These are phyloP conservation scores for Phenganax stokvisi DNA, from an alignment of 92 coral and sea anemone genomes.

Conservation along the genomic window DNA sequence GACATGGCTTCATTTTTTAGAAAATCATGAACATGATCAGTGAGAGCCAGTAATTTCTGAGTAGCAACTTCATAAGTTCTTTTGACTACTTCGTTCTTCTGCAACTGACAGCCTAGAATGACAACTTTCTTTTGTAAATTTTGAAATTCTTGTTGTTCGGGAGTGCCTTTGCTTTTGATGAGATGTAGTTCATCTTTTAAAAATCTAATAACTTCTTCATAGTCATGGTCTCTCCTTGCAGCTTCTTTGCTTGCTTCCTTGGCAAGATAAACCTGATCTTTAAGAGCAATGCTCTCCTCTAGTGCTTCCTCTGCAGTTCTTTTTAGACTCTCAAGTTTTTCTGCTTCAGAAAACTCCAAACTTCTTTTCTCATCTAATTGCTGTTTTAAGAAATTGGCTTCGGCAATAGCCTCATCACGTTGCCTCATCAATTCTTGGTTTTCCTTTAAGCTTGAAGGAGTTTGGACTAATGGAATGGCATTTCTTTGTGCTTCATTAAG, in stretches of 20 bases:
- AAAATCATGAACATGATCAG: slow-evolving; percentile 50
- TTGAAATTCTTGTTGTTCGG: slow-evolving; percentile 77
- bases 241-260: slow-evolving; percentile 93
- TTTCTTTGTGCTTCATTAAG: slow-evolving; percentile 64
- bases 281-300: slow-evolving; percentile 77
- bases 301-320: slow-evolving; percentile 63
- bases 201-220: slow-evolving; percentile 63
- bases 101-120: slow-evolving; percentile 88
- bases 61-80: slow-evolving; percentile 96
- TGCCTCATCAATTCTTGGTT: slow-evolving; percentile 55
- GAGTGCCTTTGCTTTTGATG: slow-evolving; percentile 59
- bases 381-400: slow-evolving; percentile 64
- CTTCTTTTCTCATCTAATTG: slow-evolving; percentile 59
- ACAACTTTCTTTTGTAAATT: slow-evolving; percentile 87
- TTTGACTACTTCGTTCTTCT: slow-evolving; percentile 87
- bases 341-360: slow-evolving; percentile 10
- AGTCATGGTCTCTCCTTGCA: slow-evolving; percentile 72
- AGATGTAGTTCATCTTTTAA: slow-evolving; percentile 26
- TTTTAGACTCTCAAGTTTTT: slow-evolving; percentile 25
- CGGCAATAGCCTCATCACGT: slow-evolving; percentile 86
- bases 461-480: slow-evolving; percentile 4
- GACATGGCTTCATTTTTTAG: slow-evolving; percentile 1
- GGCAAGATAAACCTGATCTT: slow-evolving; percentile 81
- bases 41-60: slow-evolving; percentile 76
- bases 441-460: slow-evolving; percentile 38